Evolutionary conservation across 2,113 vertebrate genomes (phyloP).

Genomic region (Microcebus jonahi): DNA sequence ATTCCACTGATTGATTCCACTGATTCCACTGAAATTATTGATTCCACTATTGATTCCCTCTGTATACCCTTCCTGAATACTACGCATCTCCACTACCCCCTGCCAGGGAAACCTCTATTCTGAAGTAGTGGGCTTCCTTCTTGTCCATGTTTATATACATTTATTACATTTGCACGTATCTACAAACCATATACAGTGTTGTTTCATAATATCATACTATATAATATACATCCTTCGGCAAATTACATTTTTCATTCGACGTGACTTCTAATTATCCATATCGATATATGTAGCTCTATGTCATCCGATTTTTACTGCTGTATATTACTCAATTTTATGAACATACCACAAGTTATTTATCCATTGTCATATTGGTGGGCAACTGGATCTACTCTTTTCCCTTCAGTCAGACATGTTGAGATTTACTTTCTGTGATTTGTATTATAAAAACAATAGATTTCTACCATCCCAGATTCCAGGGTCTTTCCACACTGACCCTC

Average conservation of each 20-base stretch:
- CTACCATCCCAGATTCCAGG: not conserved
- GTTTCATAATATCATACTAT: not conserved
- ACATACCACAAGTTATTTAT: not conserved
- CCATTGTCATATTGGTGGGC: not conserved
- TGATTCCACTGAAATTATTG: no score
- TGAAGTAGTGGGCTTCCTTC: not conserved
- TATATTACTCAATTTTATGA: not conserved
- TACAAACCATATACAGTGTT: not conserved
- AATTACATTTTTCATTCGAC: not conserved
- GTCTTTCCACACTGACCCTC: not conserved
- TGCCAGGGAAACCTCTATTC: not conserved
- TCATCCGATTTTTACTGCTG: not conserved
- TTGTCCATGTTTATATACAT: not conserved
- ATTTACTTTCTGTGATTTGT: constrained; percentile 22
- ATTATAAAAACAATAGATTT: constrained; percentile 26
- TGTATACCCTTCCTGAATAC: not conserved
- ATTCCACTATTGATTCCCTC: not conserved
- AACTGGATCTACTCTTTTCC: not conserved
- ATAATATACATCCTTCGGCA: not conserved
- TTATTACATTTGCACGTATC: not conserved
- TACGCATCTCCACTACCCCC: not conserved
- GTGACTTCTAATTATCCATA: not conserved
- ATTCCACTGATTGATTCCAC: no score
- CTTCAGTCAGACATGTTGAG: not conserved
- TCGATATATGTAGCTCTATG: not conserved